Evolutionary conservation across 2,797 vertebrate species (phyloP), one percentile per base, ranked within the genome.

Genomic region (Acrossocheilus fasciatus): DNA sequence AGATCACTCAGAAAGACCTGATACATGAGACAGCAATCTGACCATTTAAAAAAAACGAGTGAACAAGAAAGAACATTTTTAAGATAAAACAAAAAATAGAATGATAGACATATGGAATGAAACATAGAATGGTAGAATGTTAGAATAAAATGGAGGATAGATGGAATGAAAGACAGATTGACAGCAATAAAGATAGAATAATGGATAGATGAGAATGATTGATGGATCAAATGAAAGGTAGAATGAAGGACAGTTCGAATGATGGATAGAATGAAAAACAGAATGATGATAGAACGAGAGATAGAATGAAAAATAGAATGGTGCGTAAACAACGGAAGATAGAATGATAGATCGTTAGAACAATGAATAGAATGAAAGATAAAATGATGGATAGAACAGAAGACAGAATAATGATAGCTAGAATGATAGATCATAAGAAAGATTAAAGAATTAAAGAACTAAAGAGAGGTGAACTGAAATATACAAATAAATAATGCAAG

Each of bases 11-110:
- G 96, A 96, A 96, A 97, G 96, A 98, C 96, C 96, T 97, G 97
- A 98, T 98, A 98, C 96, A 97, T 97, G 96, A 79, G 74, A 96
- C 96, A 95, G 96, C 96, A 97, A 41, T 69, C 18, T 69, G 15
- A 52, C 15, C 23, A 77, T 43, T 23, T 47, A 73, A 34, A 18
- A 2, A 2, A 34, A 66, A 15, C 4, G 30, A 84, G 23, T 8
- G 18, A 12, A 14, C 9, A 43, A 41, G 11, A 72, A 57, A 30
- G 36, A 82, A 54, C 18, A 54, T 4, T 96, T 96, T 92, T 50
- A 78, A 64, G 41, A 70, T 14, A 26, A 6, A 57, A 45, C 2
- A 18, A 81, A 62, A 39, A 3, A 34, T 6, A 62, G 2, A 7
- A 79, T 15, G 54, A 74, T 14, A 26, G 39, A 30, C 0, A 45